Base-by-base conservation (phyloP, 1,140 invertebrate genomes). In the Scaptomyza pallida region DNA sequence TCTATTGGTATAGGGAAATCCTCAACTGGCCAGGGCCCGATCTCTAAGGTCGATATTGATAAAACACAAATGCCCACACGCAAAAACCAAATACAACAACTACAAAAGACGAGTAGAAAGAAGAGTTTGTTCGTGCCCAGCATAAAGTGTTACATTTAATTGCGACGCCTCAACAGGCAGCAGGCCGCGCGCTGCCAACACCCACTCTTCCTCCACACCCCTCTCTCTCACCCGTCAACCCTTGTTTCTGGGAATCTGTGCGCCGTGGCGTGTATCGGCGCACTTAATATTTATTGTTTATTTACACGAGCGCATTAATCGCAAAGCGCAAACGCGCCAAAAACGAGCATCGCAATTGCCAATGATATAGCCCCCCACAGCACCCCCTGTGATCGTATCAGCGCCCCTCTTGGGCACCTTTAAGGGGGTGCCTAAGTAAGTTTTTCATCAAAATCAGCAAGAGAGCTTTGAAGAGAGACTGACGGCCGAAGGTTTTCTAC, bases 241-340 rank as follows among this genome's bases (percentile, higher is more conserved):
- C 21, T 41, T 37, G 47, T 48, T 74, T 62, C 60, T 61, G 61
- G 41, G 72, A 65, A 72, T 72, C 47, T 61, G 54, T 60, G 44
- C 63, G 78, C 72, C 61, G 59, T 67, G 81, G 77, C 78, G 55
- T 88, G 78, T 75, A 81, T 4, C 23, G 78, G 78, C 78, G 68
- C 75, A 88, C 78, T 86, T 88, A 82, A 88, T 82, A 88, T 88
- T 88, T 88, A 82, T 82, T 88, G 82, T 88, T 88, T 88, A 88
- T 88, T 88, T 88, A 88, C 82, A 88, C 83, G 78, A 88, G 82
- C 82, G 78, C 67, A 82, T 88, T 88, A 88, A 88, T 78, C 78
- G 82, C 74, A 78, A 88, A 82, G 74, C 71, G 78, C 82, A 88
- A 88, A 88, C 78, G 78, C 81, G 80, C 75, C 72, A 85, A 85